These are phyloP conservation scores for Tachysurus fulvidraco DNA, from an alignment of 2,113 vertebrate species.

Conservation along the genomic window DNA sequence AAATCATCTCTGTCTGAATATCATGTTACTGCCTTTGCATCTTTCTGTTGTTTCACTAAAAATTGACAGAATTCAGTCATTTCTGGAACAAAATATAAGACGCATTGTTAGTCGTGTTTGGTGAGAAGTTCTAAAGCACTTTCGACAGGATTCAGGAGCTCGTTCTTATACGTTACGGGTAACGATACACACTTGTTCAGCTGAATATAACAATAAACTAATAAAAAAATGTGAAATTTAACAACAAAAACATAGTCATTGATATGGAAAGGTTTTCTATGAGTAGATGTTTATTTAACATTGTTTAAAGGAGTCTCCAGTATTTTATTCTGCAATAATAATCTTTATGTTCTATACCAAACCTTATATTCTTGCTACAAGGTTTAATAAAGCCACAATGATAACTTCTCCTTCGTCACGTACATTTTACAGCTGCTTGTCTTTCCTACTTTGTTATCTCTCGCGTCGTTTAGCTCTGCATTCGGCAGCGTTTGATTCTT, in stretches of 20 bases:
- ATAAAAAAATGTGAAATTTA: background rate
- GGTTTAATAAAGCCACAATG: background rate
- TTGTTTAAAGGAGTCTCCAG: background rate
- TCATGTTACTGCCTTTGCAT: background rate
- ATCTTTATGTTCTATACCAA: background rate
- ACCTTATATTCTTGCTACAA: too few relatives aligned
- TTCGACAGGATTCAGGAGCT: background rate
- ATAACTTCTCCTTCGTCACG: background rate
- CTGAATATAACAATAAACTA: too few relatives aligned
- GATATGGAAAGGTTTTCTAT: background rate
- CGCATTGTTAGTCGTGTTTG: background rate
- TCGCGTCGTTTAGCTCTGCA: background rate
- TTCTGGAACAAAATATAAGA: background rate
- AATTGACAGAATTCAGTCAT: background rate
- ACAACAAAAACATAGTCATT: background rate
- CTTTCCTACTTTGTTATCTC: background rate
- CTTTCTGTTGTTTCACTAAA: background rate
- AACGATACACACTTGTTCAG: background rate
- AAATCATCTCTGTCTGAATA: background rate
- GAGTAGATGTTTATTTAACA: background rate
- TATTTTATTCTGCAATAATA: background rate
- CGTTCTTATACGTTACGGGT: background rate
- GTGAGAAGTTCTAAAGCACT: background rate
- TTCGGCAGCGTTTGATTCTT: conserved; percentile 13
- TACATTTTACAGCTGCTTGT: background rate